Conservation (phyloP, 2,797 vertebrate species). For the Sternarchorhynchus goeldii region DNA sequence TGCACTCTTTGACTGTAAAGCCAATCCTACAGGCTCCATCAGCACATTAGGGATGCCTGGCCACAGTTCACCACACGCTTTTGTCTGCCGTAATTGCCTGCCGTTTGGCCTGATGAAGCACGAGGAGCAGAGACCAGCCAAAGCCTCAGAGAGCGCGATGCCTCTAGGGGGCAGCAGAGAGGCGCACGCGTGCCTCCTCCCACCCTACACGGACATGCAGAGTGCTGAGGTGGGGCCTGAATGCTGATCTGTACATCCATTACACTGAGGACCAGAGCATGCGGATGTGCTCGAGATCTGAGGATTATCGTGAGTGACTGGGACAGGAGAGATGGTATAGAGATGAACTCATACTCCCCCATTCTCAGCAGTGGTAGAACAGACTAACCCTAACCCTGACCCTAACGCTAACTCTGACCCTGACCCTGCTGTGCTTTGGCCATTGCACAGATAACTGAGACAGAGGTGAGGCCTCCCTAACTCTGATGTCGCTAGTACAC, state of each 20-base stretch:
- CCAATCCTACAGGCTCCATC: slow-evolving; percentile 11
- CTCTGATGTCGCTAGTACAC: too few relatives aligned
- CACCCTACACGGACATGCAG: background rate
- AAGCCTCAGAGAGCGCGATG: slow-evolving; percentile 26
- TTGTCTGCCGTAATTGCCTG: slow-evolving; percentile 29
- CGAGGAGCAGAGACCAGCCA: slow-evolving; percentile 18
- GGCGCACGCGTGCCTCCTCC: background rate
- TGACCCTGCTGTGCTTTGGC: too few relatives aligned
- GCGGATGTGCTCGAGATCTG: slow-evolving; percentile 57
- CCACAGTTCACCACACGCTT: slow-evolving; percentile 25
- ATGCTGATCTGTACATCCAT: slow-evolving; percentile 46
- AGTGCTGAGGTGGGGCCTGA: background rate
- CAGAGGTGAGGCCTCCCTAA: too few relatives aligned
- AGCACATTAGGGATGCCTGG: slow-evolving; percentile 28
- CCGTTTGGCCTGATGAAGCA: slow-evolving; percentile 33
- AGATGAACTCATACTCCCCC: slow-evolving; percentile 51
- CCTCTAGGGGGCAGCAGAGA: slow-evolving; percentile 6
- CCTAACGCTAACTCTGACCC: too few relatives aligned
- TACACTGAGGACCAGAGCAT: slow-evolving; percentile 53
- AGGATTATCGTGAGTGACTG: slow-evolving; percentile 56
- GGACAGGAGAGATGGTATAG: slow-evolving; percentile 62
- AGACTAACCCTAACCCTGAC: slow-evolving; percentile 32
- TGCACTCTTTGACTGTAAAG: slow-evolving; percentile 15
- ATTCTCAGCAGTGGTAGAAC: too few relatives aligned
- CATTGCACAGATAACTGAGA: too few relatives aligned